Conservation (phyloP, 2,797 vertebrate genomes). For the Macropodus opercularis region DNA sequence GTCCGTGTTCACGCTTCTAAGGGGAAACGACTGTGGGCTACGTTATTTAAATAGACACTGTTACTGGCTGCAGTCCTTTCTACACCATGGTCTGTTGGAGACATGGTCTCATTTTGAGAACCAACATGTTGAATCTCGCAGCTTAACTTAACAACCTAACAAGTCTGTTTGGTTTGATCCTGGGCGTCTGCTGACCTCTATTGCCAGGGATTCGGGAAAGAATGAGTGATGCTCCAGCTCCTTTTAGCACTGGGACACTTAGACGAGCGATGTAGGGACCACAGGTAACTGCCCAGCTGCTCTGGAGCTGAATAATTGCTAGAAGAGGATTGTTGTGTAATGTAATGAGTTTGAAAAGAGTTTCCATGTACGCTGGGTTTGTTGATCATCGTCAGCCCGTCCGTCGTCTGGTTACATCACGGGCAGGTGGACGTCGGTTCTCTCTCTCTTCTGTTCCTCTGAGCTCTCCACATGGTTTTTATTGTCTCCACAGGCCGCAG, state of each 20-base stretch:
- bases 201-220: slow-evolving; percentile 47
- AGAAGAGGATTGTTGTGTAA: neutral
- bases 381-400: slow-evolving; percentile 30
- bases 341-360: slow-evolving; percentile 4
- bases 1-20: too few species aligned
- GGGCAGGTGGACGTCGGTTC: slow-evolving; percentile 29
- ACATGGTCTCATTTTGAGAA: slow-evolving; percentile 62
- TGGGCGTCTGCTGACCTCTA: slow-evolving; percentile 36
- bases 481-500: slow-evolving; percentile 37
- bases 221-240: slow-evolving; percentile 43
- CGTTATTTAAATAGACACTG: too few species aligned
- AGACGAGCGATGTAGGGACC: slow-evolving; percentile 26
- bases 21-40: too few species aligned
- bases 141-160: slow-evolving; percentile 52
- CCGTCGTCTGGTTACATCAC: slow-evolving; percentile 34
- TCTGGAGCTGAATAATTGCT: neutral
- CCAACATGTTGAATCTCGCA: slow-evolving; percentile 59
- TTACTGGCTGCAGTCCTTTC: too few species aligned
- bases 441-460: slow-evolving; percentile 10
- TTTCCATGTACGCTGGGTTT: slow-evolving; percentile 22
- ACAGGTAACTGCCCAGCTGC: slow-evolving; percentile 32
- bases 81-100: slow-evolving; percentile 57
- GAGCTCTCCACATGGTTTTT: slow-evolving; percentile 44
- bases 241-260: neutral
- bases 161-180: slow-evolving; percentile 56